Evolutionary conservation across 2,113 vertebrate genomes (phyloP), one percentile per base, ranked within the genome.

Genomic region (Callospermophilus lateralis): DNA sequence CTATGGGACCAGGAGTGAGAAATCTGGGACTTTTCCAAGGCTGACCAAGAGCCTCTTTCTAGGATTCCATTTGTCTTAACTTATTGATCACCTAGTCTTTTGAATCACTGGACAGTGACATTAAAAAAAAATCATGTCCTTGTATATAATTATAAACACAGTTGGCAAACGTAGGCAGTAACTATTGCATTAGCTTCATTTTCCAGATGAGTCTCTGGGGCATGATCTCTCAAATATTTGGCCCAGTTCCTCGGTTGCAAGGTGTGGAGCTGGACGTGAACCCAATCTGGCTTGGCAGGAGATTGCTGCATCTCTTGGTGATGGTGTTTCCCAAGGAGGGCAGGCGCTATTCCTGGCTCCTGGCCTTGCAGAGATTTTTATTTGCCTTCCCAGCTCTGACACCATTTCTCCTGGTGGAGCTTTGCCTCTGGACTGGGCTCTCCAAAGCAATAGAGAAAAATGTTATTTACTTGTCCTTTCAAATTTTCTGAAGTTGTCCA

Each of bases 101-200:
- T 90, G 88, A 87, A 90, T 97, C 89, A 97, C 15, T 73, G 77
- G 48, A 79, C 63, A 95, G 96, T 6, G 81, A 9, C 65, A 51
- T 48, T 61, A 34, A 24, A 2, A 37, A 39, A 45, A 24, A 34
- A 0, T 0, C 17, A 37, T 19, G 48, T 39, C 84, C 11, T 79
- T 68, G n/a, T 24, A 45, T 58, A 34, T 68, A 55, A 15, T 37
- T 22, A 30, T 28, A 81, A 79, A 74, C 39, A 48, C 3, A 32
- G 24, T 17, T 16, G 30, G 4, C 28, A 13, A 1, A 24, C 24
- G 2, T 22, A 10, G n/a, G 84, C 3, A 3, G 28, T 24, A 19
- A 6, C 19, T 3, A 15, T 73, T n/a, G 4, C 0, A 20, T 37
- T 28, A 28, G 6, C n/a, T 19, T 4, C 3, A 1, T 32, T 65